Evolutionary conservation across 2,797 vertebrate genomes (phyloP).

Genomic region (Smutsia temminckii): DNA sequence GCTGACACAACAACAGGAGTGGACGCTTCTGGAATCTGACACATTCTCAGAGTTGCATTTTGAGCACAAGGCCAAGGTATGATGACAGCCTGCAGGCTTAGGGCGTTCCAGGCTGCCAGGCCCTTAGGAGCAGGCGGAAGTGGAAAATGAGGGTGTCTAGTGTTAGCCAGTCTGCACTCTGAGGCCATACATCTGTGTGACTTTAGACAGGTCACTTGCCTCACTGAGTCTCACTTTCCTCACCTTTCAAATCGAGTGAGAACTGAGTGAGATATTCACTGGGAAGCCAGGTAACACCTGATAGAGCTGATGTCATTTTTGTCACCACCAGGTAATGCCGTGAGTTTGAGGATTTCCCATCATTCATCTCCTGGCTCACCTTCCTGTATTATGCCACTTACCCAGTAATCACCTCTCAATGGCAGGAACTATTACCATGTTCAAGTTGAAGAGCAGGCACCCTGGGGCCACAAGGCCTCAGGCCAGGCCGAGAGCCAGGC

Average conservation of each 20-base stretch:
- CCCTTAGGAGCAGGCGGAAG: not conserved
- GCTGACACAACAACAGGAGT: not conserved
- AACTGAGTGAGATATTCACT: not conserved
- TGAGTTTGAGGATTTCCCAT: not conserved
- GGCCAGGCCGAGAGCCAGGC: not conserved
- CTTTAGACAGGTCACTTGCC: not conserved
- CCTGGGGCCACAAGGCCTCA: not conserved
- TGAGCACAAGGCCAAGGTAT: not conserved
- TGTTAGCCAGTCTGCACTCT: not conserved
- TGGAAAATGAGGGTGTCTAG: not conserved
- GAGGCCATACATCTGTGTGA: not conserved
- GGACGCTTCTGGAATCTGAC: not conserved
- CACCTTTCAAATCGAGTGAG: not conserved
- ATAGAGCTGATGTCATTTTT: not conserved
- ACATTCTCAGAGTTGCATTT: not conserved
- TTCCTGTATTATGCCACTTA: not conserved
- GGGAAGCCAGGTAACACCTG: not conserved
- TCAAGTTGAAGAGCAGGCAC: not conserved
- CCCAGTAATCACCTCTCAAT: not conserved
- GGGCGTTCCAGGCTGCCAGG: too few species aligned
- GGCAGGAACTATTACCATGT: not conserved
- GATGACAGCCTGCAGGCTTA: not conserved
- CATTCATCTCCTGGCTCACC: not conserved
- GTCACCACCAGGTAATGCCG: fast-evolving
- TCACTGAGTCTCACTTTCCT: not conserved